phyloP scores from a whole-genome alignment of 2,113 vertebrate genomes.

The Regulus satrapa region DNA sequence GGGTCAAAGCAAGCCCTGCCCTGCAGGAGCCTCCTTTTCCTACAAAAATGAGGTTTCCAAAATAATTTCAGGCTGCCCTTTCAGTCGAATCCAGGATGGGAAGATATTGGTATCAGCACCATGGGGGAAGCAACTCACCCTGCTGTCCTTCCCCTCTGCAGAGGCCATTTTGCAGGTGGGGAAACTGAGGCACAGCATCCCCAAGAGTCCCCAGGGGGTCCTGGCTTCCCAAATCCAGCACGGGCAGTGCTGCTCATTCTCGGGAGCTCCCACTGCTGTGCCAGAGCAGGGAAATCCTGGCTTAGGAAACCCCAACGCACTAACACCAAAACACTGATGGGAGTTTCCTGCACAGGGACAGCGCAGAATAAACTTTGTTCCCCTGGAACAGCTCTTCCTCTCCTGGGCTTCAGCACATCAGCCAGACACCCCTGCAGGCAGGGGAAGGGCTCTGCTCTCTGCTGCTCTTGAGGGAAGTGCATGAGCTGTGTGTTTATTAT shows the following conservation, averaged over 20 bases:
- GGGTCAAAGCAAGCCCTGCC: neutral
- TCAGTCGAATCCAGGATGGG: neutral
- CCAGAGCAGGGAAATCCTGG: neutral
- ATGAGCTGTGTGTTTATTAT: neutral
- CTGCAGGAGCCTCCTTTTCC: neutral
- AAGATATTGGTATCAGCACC: neutral
- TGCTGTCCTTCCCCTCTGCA: neutral
- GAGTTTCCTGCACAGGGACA: neutral
- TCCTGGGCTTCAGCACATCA: neutral
- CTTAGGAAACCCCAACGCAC: neutral
- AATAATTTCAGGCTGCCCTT: neutral
- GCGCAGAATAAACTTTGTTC: neutral
- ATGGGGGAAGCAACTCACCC: fast-evolving
- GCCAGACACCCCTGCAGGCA: neutral
- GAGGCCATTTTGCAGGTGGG: neutral
- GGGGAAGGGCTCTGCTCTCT: neutral
- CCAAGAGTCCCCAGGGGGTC: fast-evolving
- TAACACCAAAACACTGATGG: fast-evolving
- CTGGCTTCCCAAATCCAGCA: neutral
- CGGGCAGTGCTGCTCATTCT: fast-evolving
- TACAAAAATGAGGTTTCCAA: neutral
- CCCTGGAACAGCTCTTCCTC: neutral
- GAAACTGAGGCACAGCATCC: neutral
- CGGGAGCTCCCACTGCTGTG: fast-evolving
- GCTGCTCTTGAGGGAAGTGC: neutral